Evolutionary conservation across 2,797 vertebrate genomes (phyloP), one percentile per base, ranked within the genome.

Genomic region (Triplophysa bombifrons): DNA sequence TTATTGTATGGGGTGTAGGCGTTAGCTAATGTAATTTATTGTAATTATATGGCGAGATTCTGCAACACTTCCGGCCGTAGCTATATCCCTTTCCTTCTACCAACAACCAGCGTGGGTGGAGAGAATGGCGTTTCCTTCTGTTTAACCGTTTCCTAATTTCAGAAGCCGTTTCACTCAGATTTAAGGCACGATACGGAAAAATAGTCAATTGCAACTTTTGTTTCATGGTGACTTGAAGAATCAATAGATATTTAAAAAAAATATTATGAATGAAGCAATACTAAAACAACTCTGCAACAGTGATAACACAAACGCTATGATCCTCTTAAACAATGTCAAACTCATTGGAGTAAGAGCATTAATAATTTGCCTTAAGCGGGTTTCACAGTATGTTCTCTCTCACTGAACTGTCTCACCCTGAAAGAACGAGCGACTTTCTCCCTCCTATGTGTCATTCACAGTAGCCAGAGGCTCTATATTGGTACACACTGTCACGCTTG

Each of bases 381-480:
- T 61, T 25, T 60, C 46, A 77, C 75, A 77, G 68, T 77, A 66
- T 69, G 75, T 66, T 63, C 50, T 64, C 48, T 72, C 53, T 66
- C 74, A 67, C 44, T 14, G 34, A 67, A 71, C 56, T 68, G 65
- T 41, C 65, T 68, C 7, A 14, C 27, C 66, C n/a, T 41, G 34
- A 68, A 51, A 38, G 78, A 60, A 78, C 3, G n/a, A 69, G 78
- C 48, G 22, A 27, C 66, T 78, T 74, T 51, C 60, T 74, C 22
- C 72, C 20, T 64, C 46, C 74, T 48, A 61, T 17, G 9, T 78
- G 68, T 58, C 73, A 84, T 27, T 76, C 44, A 65, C 8, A 55
- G 72, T 60, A 64, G 63, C 72, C 58, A 75, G 61, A 63, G 68
- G 73, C 30, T 77, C 64, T 82, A 71, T 80, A 77, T 53, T 46